Evolutionary conservation across 2,888 invertebrate species (phyloP), one percentile per base, ranked within the genome.

Genomic region (Bombylius major): DNA sequence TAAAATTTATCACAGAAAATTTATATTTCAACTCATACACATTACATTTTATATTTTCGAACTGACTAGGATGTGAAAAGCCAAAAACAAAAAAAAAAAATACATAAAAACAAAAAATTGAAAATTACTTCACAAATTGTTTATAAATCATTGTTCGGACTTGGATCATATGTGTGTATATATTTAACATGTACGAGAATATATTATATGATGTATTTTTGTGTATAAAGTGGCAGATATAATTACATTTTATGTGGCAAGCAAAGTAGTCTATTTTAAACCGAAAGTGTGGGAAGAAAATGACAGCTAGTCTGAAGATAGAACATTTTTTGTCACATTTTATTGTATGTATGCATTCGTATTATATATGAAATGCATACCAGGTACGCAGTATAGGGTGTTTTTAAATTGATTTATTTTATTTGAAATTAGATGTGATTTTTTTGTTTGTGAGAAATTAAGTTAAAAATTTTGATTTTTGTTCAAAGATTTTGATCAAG

Each of bases 121-220:
- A 55, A 55, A 55, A 55, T 55, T 55, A 50, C 55, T 55, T 50
- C 55, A 55, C 50, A 55, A 55, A 55, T 55, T 51, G 55, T 55
- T 55, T 55, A 55, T 55, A 55, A 55, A 55, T 55, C 55, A 55
- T 55, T 55, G 55, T 55, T 55, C 50, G 55, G 55, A 50, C 39
- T 42, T 42, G 11, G 8, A 1, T 7, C 34, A 36, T 36, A 36
- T 36, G 34, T 36, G 4, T 36, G 34, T 36, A 36, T 36, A 4
- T 36, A 36, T 36, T 9, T 9, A 9, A 8, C 6, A 36, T 36
- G 36, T 36, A 36, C 36, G 36, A 36, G 36, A 36, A 4, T 36
- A 36, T 36, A 36, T 36, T 8, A 6, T 8, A 6, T 23, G 23
- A 23, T 23, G 23, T 23, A 23, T 23, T 23, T 23, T 23, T 23